phyloP scores from a whole-genome alignment of 2,888 invertebrate genomes.

The Ernsta delagoae region DNA sequence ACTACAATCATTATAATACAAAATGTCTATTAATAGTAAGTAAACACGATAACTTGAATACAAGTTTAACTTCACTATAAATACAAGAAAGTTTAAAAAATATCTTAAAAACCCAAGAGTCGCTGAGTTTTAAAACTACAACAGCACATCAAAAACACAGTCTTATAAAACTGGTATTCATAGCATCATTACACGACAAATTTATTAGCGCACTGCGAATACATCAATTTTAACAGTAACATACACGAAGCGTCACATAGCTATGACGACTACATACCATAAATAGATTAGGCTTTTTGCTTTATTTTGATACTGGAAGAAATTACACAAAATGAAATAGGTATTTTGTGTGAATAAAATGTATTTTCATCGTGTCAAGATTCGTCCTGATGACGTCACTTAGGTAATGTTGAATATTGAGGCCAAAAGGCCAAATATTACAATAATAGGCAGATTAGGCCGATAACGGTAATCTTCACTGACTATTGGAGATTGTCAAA shows the following conservation, averaged over 20 bases:
- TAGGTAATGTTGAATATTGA: background rate
- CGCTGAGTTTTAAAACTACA: slow-evolving; percentile 4
- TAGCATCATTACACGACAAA: slow-evolving; percentile 11
- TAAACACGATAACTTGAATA: background rate
- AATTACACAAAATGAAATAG: background rate
- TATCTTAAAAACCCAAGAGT: slow-evolving; percentile 8
- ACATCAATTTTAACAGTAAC: background rate
- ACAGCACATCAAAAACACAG: slow-evolving; percentile 24
- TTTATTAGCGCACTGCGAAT: background rate
- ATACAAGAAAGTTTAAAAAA: slow-evolving; percentile 2
- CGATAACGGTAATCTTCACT: too few species aligned
- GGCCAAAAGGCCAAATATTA: too few species aligned
- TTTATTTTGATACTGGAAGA: background rate
- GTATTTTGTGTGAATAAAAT: background rate
- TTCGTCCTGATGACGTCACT: background rate
- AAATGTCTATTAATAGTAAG: too few species aligned
- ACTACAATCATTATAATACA: too few species aligned
- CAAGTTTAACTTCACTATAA: background rate
- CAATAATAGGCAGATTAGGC: too few species aligned
- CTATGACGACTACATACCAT: background rate
- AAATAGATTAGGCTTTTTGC: background rate
- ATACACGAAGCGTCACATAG: background rate
- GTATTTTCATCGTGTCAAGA: background rate
- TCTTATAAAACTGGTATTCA: slow-evolving; percentile 27
- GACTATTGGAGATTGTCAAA: too few species aligned